Base-by-base conservation (phyloP, 2,888 invertebrate genomes). In the Drepana falcataria region DNA sequence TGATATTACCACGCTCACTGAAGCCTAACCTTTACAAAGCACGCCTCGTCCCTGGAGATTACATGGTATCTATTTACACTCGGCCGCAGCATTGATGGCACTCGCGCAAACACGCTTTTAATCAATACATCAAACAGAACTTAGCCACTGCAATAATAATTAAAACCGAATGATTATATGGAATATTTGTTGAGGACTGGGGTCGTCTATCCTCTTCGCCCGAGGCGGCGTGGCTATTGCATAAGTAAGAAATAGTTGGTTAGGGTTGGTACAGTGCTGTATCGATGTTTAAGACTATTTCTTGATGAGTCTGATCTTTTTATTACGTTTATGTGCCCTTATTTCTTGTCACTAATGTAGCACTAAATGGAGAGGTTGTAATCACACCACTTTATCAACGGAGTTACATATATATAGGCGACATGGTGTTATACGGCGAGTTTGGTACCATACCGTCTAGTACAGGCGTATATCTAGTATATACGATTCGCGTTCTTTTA, bases 111-210 rank as follows among this genome's bases (percentile, higher is more conserved):
- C 87, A 87, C 81, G 78, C 76, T 80, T 87, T 86, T 91, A 90
- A 91, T 90, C 90, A 91, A 90, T 90, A 89, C 88, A 85, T 91
- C 90, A 91, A 91, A 91, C 90, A 90, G 81, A 85, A 87, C 83
- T 85, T 81, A 77, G 78, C 84, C 84, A 81, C 85, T 83, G 51
- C 87, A 86, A 90, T 90, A 90, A 91, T 90, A 91, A 91, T 91
- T 90, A 90, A 90, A 90, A 91, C 79, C 85, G 87, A 84, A 90
- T 89, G 83, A 90, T 90, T 88, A 86, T 85, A 81, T 82, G 77
- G 84, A 84, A 90, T 91, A 91, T 90, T 91, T 91, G 89, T 77
- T 75, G 75, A 90, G 90, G 90, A 89, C 87, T 76, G 82, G 82
- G 86, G 82, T 70, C 73, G 71, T 44, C 44, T 44, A 44, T 44